Evolutionary conservation across 1,140 invertebrate genomes (phyloP).

Genomic region (Apis dorsata): DNA sequence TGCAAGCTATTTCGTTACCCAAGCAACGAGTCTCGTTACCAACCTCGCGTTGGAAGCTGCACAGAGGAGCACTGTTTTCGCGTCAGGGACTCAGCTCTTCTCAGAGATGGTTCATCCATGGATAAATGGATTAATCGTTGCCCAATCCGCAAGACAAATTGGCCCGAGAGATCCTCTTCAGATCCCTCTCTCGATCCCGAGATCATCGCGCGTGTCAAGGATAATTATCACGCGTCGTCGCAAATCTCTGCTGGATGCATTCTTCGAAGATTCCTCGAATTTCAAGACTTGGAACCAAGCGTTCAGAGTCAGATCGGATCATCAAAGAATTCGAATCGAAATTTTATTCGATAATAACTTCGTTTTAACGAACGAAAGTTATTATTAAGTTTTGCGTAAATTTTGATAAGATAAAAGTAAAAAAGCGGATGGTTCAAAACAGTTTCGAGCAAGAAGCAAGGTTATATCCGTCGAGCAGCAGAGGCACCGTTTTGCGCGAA

Average conservation of each 20-base stretch:
- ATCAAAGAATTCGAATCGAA: no score
- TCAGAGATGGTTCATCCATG: neutral
- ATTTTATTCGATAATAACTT: no score
- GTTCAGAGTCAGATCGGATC: no score
- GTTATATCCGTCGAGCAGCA: neutral
- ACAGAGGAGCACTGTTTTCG: neutral
- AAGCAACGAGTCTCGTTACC: constrained; percentile 36
- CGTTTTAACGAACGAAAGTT: no score
- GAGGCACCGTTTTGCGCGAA: neutral
- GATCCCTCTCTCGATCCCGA: neutral
- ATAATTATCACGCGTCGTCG: neutral
- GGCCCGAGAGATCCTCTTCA: constrained; percentile 7
- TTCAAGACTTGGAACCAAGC: no score
- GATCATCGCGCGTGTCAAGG: neutral
- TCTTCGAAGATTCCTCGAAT: no score
- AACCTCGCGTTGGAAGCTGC: neutral
- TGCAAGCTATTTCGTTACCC: constrained; percentile 21
- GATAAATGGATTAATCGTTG: constrained; percentile 36
- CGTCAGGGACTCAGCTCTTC: constrained; percentile 16
- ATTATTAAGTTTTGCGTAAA: no score
- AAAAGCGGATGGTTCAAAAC: no score
- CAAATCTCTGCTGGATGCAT: neutral
- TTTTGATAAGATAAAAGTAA: no score
- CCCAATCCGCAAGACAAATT: constrained; percentile 32
- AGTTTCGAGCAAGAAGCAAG: neutral